phyloP scores from a whole-genome alignment of 1,140 invertebrate genomes.

The Achatina immaculata region DNA sequence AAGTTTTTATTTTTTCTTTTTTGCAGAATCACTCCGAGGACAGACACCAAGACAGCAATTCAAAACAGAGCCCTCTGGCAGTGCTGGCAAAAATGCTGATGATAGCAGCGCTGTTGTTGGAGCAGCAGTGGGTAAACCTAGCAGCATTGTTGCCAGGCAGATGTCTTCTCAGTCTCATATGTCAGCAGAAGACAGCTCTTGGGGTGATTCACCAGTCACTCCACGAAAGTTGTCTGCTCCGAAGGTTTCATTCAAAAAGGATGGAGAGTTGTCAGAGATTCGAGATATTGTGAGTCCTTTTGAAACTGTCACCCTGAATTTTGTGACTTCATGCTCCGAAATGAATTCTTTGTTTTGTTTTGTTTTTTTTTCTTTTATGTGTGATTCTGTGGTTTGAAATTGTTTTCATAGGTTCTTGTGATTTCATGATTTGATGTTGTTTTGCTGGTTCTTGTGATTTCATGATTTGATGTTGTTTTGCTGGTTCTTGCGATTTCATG shows the following conservation, averaged over 20 bases:
- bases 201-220: constrained; percentile 39
- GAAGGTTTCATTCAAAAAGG: constrained; percentile 48
- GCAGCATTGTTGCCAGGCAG: background rate
- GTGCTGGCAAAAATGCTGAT: background rate
- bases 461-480: no score
- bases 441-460: no score
- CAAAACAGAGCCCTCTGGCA: background rate
- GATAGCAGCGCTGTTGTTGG: background rate
- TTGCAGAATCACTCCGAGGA: constrained; percentile 1
- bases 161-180: constrained; percentile 38
- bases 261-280: constrained; percentile 47
- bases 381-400: no score
- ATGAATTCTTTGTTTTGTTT: background rate
- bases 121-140: background rate
- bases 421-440: no score
- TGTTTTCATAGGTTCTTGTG: no score
- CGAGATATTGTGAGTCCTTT: constrained; percentile 46
- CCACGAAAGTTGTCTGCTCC: constrained; percentile 21
- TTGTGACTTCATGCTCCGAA: background rate
- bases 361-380: no score
- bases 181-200: constrained; percentile 42
- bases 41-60: background rate
- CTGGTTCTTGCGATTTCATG: no score
- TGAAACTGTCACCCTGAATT: background rate
- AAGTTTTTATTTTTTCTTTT: no score